phyloP scores from a whole-genome alignment of 1,140 invertebrate genomes.

The Ephestia elutella region DNA sequence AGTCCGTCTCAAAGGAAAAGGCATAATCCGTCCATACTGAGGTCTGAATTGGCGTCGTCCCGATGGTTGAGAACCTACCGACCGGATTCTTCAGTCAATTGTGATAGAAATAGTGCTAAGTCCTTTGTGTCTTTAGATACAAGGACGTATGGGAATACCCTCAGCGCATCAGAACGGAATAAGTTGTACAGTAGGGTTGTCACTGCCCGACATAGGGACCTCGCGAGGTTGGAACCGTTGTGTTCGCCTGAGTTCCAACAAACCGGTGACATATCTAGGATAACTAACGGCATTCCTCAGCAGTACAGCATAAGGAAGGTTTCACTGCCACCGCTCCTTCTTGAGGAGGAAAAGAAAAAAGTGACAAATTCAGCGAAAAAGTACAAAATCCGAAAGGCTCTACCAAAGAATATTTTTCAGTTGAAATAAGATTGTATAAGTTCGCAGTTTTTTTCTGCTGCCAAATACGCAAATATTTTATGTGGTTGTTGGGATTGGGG shows the following conservation, averaged over 20 bases:
- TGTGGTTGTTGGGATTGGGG: too few species aligned
- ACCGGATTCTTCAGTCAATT: conserved; percentile 56
- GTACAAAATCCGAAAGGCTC: conserved; percentile 28
- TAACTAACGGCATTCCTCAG: conserved; percentile 27
- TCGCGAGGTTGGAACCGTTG: conserved; percentile 47
- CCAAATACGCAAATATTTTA: too few species aligned
- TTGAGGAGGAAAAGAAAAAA: conserved; percentile 59
- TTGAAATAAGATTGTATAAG: neutral
- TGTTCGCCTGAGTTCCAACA: conserved; percentile 44
- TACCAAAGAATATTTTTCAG: conserved; percentile 17
- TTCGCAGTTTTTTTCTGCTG: neutral
- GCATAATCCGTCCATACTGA: conserved; percentile 55
- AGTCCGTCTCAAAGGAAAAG: conserved; percentile 51
- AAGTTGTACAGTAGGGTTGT: conserved; percentile 45
- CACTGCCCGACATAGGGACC: conserved; percentile 53
- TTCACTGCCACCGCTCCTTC: conserved; percentile 61
- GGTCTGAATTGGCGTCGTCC: conserved; percentile 70
- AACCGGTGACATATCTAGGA: conserved; percentile 29
- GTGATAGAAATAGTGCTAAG: conserved; percentile 62
- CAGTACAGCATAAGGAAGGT: conserved; percentile 59
- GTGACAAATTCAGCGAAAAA: conserved; percentile 48
- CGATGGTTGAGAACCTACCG: conserved; percentile 59
- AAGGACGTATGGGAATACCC: conserved; percentile 39
- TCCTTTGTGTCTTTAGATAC: conserved; percentile 61
- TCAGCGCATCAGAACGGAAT: conserved; percentile 42